A percentile compares a stretch with the other conserved stretches of the same genome.
Evolutionary conservation across 1,140 invertebrate genomes (phyloP).

Genomic region (Mactra quadrangularis): DNA sequence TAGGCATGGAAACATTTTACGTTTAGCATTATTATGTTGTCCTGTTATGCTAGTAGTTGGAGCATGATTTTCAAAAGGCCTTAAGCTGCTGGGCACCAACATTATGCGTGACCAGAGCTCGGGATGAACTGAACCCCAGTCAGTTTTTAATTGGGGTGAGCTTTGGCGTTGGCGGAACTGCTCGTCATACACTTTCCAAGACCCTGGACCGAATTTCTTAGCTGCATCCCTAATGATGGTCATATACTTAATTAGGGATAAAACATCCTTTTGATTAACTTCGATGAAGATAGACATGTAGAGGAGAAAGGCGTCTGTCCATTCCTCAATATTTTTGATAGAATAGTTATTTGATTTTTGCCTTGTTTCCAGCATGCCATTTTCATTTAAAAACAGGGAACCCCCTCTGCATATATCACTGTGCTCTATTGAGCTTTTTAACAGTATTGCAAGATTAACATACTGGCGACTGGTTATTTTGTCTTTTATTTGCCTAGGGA

Average conservation of each 20-base stretch:
- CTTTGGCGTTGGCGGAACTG: neutral
- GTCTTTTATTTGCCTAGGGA: neutral
- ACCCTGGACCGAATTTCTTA: no score
- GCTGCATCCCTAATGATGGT: neutral
- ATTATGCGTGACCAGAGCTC: neutral
- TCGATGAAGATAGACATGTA: neutral
- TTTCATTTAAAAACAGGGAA: neutral
- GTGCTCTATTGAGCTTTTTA: constrained; percentile 7
- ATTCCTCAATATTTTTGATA: constrained; percentile 5
- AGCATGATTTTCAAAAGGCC: no score
- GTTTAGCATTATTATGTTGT: no score
- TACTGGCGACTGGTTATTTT: no score
- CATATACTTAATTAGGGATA: neutral
- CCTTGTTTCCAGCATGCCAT: neutral
- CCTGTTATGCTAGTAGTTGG: no score
- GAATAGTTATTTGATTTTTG: neutral
- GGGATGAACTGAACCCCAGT: neutral
- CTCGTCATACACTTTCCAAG: constrained; percentile 1
- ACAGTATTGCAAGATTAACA: constrained; percentile 21
- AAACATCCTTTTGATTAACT: neutral
- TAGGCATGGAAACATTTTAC: no score
- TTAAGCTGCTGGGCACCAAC: neutral
- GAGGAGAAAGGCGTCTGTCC: constrained; percentile 1
- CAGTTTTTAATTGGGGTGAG: neutral
- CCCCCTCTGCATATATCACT: neutral